Conservation (phyloP, 2,113 vertebrate genomes). For the Camelus dromedarius region DNA sequence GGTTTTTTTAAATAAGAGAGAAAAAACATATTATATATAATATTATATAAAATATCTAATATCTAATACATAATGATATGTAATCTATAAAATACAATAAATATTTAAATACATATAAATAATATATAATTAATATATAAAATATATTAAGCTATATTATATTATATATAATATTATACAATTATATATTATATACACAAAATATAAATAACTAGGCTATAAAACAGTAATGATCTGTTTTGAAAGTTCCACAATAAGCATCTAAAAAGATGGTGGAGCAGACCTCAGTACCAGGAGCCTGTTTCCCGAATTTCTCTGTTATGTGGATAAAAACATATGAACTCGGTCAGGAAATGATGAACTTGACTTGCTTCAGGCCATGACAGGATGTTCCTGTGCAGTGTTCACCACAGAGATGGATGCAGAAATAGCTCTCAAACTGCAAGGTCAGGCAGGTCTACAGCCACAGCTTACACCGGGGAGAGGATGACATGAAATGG, state of each 20-base stretch:
- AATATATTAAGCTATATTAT: not conserved
- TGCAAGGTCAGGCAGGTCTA: not conserved
- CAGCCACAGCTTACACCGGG: not conserved
- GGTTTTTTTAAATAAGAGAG: not conserved
- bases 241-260: not conserved
- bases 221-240: not conserved
- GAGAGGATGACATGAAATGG: not conserved
- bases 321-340: rapidly evolving
- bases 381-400: rapidly evolving
- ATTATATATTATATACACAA: not conserved
- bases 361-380: not conserved
- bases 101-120: too few relatives aligned
- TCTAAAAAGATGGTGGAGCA: not conserved
- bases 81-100: too few relatives aligned
- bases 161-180: too few relatives aligned
- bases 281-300: rapidly evolving
- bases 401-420: rapidly evolving
- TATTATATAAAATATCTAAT: too few relatives aligned
- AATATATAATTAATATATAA: not conserved
- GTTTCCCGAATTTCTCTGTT: not conserved
- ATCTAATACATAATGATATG: too few relatives aligned
- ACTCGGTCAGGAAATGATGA: not conserved
- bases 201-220: not conserved
- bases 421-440: not conserved
- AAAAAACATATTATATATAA: not conserved